Evolutionary conservation across 1,140 invertebrate species (phyloP).

Genomic region (Helicoverpa zea): DNA sequence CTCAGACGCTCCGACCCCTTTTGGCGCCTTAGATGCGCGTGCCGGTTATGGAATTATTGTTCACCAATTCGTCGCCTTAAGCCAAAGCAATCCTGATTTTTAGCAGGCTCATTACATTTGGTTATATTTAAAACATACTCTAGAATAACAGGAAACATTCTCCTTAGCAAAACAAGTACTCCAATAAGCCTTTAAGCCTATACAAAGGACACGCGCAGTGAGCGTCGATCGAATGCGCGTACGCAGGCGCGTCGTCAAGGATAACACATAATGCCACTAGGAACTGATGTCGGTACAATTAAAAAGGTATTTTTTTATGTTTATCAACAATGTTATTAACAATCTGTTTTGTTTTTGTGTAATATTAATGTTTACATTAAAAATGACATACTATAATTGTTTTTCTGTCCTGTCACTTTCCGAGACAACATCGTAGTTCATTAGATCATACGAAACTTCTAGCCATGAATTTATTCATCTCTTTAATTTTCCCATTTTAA

Average conservation of each 20-base stretch:
- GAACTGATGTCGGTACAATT: not conserved
- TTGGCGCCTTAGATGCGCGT: too few species aligned
- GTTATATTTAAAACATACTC: not conserved
- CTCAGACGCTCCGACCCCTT: too few species aligned
- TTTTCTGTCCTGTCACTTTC: not conserved
- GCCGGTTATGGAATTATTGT: too few species aligned
- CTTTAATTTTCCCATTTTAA: too few species aligned
- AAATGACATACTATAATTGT: not conserved
- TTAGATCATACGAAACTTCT: too few species aligned
- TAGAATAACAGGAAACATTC: constrained; percentile 1
- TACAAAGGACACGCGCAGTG: constrained; percentile 27
- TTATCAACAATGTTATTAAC: constrained; percentile 21
- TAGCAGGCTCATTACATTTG: too few species aligned
- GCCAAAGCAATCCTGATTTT: too few species aligned
- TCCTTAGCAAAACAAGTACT: too few species aligned
- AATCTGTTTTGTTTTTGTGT: not conserved
- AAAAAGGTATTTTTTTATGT: not conserved
- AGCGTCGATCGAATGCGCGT: constrained; percentile 25
- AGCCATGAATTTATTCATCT: too few species aligned
- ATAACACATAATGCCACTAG: constrained; percentile 25
- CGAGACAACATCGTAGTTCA: too few species aligned
- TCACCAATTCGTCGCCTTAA: too few species aligned
- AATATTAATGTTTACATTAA: not conserved
- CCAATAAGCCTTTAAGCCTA: not conserved
- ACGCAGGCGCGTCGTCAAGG: constrained; percentile 28